Evolutionary conservation across 2,113 vertebrate genomes (phyloP).

Genomic region (Nothoprocta perdicaria): DNA sequence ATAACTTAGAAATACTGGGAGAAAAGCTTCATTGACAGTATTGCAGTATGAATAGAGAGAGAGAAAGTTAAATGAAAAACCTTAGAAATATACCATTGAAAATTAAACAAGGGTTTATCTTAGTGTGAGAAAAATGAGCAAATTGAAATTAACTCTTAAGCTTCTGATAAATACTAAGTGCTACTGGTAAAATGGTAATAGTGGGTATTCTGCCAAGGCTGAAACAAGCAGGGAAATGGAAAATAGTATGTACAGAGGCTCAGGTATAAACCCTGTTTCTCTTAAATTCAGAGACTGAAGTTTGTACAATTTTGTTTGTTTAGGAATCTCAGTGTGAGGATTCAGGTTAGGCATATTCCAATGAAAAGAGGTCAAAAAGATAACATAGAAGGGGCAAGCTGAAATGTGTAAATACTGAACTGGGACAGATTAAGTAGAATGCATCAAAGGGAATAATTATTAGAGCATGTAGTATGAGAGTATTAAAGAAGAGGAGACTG

Average conservation of each 20-base stretch:
- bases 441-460: background rate
- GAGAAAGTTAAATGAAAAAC: background rate
- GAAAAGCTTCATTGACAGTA: background rate
- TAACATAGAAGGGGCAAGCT: background rate
- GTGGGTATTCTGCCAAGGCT: background rate
- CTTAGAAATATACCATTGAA: background rate
- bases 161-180: background rate
- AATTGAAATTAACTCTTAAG: background rate
- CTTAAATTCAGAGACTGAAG: background rate
- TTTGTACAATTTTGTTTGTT: background rate
- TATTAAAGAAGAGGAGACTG: background rate
- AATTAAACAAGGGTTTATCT: background rate
- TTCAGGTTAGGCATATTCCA: slow-evolving; percentile 8
- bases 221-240: background rate
- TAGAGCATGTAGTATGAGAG: background rate
- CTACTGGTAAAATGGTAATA: background rate
- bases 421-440: background rate
- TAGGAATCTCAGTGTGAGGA: background rate
- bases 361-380: background rate
- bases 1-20: background rate
- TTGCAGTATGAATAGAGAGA: background rate
- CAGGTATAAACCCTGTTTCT: background rate
- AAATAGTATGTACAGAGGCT: background rate
- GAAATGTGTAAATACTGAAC: slow-evolving; percentile 1
- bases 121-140: background rate